A percentile compares a stretch with the other conserved stretches of the same genome.
Conservation (phyloP, 1,140 invertebrate genomes). For the Drosophila prosaltans region DNA sequence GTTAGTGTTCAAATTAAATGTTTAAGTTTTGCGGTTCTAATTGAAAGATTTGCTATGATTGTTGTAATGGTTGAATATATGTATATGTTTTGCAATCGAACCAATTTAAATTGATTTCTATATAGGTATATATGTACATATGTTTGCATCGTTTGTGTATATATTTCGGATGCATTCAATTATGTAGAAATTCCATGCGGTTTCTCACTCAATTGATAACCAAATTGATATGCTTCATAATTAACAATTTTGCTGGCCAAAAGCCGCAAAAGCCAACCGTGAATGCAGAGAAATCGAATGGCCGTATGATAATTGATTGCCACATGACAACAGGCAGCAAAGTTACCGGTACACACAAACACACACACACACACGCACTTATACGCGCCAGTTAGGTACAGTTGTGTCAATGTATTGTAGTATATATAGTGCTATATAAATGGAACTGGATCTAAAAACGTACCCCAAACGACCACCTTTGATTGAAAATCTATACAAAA, state of each 20-base stretch:
- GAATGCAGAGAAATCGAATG: constrained; percentile 9
- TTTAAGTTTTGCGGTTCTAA: neutral
- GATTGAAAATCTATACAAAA: constrained; percentile 15
- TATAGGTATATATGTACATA: neutral
- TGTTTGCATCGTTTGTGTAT: no score
- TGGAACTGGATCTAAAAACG: neutral
- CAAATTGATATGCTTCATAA: constrained; percentile 40
- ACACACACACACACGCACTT: neutral
- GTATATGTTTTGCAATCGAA: neutral
- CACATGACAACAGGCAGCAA: neutral
- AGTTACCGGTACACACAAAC: neutral
- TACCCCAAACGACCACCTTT: neutral
- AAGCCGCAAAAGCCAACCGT: constrained; percentile 22
- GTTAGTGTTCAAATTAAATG: no score
- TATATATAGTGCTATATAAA: neutral
- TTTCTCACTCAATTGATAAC: constrained; percentile 58
- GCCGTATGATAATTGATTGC: constrained; percentile 22
- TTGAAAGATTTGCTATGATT: neutral
- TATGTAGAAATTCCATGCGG: constrained; percentile 40
- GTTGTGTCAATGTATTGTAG: neutral
- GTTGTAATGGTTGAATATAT: neutral
- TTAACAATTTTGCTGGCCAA: constrained; percentile 36
- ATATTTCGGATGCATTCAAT: constrained; percentile 4
- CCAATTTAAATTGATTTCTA: constrained; percentile 1
- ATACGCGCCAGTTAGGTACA: neutral